Evolutionary conservation across 2,888 invertebrate genomes (phyloP).

Genomic region (Heptascelio sp.): DNA sequence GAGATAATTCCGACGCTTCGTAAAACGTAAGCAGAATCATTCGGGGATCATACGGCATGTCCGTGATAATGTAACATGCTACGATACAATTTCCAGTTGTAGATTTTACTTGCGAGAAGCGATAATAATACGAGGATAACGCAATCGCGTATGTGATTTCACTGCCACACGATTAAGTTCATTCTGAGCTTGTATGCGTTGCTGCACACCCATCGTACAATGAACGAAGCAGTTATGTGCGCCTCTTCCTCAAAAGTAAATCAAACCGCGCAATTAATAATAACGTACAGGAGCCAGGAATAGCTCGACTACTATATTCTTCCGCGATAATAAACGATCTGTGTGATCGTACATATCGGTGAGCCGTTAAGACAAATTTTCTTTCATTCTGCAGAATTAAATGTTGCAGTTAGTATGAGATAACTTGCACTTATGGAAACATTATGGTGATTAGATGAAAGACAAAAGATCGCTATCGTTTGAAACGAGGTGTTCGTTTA

Average conservation of each 20-base stretch:
- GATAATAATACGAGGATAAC: slow-evolving; percentile 67
- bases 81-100: slow-evolving; percentile 68
- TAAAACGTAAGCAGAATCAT: slow-evolving; percentile 56
- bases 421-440: slow-evolving; percentile 27
- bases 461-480: slow-evolving; percentile 31
- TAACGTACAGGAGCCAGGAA: slow-evolving; percentile 35
- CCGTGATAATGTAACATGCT: slow-evolving; percentile 61
- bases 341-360: slow-evolving; percentile 29
- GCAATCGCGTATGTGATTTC: slow-evolving; percentile 45
- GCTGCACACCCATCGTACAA: slow-evolving; percentile 40
- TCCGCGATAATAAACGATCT: slow-evolving; percentile 29
- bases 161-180: slow-evolving; percentile 50
- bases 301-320: slow-evolving; percentile 13
- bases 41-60: slow-evolving; percentile 53
- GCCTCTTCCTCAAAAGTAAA: slow-evolving; percentile 47
- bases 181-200: slow-evolving; percentile 39
- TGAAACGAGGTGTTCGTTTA: slow-evolving; percentile 16
- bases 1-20: too few species aligned
- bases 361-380: slow-evolving; percentile 32
- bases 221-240: slow-evolving; percentile 36
- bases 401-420: slow-evolving; percentile 25
- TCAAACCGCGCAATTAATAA: slow-evolving; percentile 50
- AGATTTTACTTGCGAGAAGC: slow-evolving; percentile 67
- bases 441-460: slow-evolving; percentile 31
- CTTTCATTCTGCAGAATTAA: slow-evolving; percentile 28